Percentiles rank a stretch among this genome's conserved stretches.
phyloP scores from a whole-genome alignment of 2,797 vertebrate genomes.

The Pristis pectinata region DNA sequence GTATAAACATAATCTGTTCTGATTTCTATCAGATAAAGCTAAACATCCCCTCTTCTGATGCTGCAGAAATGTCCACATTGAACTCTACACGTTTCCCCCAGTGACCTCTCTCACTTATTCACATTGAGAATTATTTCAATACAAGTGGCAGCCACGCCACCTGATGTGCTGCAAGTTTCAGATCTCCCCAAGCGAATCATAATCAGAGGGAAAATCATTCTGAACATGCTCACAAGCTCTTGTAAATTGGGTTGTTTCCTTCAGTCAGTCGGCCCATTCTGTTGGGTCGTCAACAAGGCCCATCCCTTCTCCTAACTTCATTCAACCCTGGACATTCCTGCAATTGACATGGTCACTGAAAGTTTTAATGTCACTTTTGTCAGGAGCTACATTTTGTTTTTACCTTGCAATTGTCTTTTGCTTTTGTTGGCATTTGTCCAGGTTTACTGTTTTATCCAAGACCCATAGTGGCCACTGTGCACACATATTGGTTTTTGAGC shows the following conservation, averaged over 20 bases:
- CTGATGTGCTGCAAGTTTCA: background rate
- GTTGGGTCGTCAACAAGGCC: background rate
- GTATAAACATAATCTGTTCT: background rate
- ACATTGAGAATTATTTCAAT: background rate
- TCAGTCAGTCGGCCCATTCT: background rate
- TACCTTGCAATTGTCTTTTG: background rate
- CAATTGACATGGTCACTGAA: background rate
- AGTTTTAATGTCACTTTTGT: background rate
- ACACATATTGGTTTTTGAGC: background rate
- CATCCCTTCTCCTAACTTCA: background rate
- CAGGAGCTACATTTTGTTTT: background rate
- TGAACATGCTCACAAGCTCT: background rate
- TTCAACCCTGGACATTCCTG: background rate
- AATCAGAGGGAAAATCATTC: background rate
- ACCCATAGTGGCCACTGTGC: too few relatives aligned
- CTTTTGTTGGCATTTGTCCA: background rate
- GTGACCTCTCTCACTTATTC: background rate
- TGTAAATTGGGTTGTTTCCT: background rate
- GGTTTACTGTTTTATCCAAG: background rate
- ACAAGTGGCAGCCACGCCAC: background rate
- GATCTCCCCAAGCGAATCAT: background rate
- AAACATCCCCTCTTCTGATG: background rate
- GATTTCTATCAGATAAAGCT: background rate
- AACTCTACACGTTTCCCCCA: background rate
- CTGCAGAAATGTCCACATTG: background rate